Base-by-base conservation (phyloP, 64 coral and sea anemone genomes). In the Orbicella faveolata region DNA sequence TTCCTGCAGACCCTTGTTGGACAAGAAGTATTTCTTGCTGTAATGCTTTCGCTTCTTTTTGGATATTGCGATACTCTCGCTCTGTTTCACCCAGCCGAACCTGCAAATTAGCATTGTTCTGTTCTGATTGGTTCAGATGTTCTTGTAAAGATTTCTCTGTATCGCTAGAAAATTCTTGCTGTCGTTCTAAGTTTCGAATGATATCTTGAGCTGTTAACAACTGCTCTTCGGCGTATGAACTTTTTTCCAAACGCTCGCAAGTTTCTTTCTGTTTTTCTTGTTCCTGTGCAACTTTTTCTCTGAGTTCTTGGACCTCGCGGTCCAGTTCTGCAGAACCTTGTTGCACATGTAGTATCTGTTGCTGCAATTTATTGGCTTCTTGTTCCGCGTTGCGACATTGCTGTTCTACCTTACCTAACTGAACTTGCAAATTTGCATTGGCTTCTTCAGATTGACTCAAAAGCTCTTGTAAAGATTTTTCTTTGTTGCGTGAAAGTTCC, bases 311-410 rank as follows among this genome's bases (percentile, higher is more conserved):
- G 8, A 83, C 52, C 74, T 96, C 57, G 19, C n/a, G n/a, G n/a
- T n/a, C n/a, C n/a, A 96, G 64, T 36, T 94, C 76, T 25, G 20
- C 44, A 67, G 80, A 90, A 55, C 89, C 61, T 13, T 35, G 39
- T 86, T 92, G 82, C 14, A 52, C 23, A 57, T 62, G 51, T 21
- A 55, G 3, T 33, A 92, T 63, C 63, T 85, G 64, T 13, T 85
- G 65, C 64, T 54, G 82, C 64, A 85, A 52, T n/a, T 65, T 39
- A 30, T 73, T 70, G 0, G 63, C 23, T 26, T 85, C 82, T n/a
- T 72, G 44, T 11, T 72, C 64, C 23, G 26, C 41, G 52, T 73
- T 70, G 1, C 39, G 39, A 30, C 35, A 73, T 10, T 37, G 36
- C 41, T 85, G 36, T 20, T 85, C 63, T 4, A 20, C n/a, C 23